These are phyloP conservation scores for Bambusicola thoracicus DNA, from an alignment of 2,113 vertebrate species.

Conservation along the genomic window DNA sequence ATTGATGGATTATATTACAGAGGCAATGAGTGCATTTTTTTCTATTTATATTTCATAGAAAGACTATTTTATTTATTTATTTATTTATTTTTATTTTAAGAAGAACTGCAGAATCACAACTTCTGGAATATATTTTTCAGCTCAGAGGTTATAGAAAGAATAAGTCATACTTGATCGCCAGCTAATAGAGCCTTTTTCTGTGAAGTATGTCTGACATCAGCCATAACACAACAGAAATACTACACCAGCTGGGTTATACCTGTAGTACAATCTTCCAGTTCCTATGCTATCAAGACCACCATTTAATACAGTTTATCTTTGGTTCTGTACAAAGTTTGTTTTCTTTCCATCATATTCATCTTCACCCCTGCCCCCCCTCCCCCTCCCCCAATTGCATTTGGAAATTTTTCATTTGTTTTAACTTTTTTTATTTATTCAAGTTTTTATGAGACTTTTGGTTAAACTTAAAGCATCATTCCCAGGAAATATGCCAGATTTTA, in stretches of 20 bases:
- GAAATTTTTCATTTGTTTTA: not conserved
- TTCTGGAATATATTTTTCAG: not conserved
- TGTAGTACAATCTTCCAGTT: not conserved
- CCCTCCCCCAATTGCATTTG: not conserved
- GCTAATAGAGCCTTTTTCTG: not conserved
- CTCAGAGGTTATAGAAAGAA: not conserved
- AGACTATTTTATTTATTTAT: not conserved
- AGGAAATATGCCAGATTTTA: not conserved
- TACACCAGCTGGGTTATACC: not conserved
- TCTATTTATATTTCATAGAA: not conserved
- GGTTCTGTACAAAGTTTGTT: not conserved
- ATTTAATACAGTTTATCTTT: not conserved
- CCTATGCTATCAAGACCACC: rapidly evolving
- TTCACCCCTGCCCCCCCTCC: no score
- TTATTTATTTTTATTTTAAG: not conserved
- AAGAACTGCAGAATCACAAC: not conserved
- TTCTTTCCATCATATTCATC: rapidly evolving
- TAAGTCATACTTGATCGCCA: not conserved
- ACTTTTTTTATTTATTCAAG: not conserved
- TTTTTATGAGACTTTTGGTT: not conserved
- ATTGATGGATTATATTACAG: not conserved
- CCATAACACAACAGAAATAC: not conserved
- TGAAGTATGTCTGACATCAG: not conserved
- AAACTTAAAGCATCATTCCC: not conserved
- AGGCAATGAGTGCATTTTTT: not conserved